Conservation (phyloP, 2,797 vertebrate species). For the Thamnophis elegans region DNA sequence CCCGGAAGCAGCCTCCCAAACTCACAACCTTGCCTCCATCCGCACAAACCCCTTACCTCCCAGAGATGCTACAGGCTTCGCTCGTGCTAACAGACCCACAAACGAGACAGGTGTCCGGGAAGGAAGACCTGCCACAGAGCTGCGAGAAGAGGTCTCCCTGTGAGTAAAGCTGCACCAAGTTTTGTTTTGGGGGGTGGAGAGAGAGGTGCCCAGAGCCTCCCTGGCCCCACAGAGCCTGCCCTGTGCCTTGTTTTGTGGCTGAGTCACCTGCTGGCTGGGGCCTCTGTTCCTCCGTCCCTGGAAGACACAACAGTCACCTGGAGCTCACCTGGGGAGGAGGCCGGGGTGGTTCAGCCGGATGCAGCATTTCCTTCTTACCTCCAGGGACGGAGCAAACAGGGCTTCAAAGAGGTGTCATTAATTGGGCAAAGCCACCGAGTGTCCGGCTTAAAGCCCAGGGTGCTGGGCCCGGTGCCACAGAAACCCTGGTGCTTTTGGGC, state of each 20-base stretch:
- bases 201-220: background rate
- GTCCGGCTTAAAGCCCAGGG: background rate
- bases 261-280: background rate
- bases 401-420: background rate
- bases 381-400: background rate
- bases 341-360: too few relatives aligned
- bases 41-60: background rate
- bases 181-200: background rate
- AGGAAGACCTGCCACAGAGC: background rate
- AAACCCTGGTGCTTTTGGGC: background rate
- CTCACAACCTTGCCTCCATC: background rate
- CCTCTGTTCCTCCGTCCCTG: background rate
- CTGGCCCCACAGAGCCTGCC: background rate
- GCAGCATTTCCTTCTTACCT: background rate
- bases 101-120: accelerated
- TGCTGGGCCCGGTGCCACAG: accelerated
- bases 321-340: background rate
- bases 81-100: background rate
- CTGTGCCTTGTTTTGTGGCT: background rate
- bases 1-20: background rate
- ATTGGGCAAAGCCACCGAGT: background rate
- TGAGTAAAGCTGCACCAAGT: background rate
- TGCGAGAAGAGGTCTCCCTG: background rate
- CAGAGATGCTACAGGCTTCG: background rate
- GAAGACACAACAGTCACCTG: background rate